phyloP scores from a whole-genome alignment of 37 sponge, comb jelly and placozoan genomes.

The Lycopodina hypogea region DNA sequence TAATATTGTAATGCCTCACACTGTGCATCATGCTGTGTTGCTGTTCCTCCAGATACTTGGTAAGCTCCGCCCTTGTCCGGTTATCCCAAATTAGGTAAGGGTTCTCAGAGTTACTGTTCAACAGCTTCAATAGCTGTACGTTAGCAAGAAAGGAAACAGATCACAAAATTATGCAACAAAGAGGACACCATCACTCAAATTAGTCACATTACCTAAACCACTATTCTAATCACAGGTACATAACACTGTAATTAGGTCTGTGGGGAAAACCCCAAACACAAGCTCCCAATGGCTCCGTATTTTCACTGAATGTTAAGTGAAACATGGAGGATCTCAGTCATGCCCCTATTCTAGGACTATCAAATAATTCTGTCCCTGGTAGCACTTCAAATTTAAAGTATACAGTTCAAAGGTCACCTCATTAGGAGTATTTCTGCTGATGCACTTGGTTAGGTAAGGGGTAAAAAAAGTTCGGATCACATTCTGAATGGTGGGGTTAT shows the following conservation, averaged over 20 bases:
- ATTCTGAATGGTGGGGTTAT: conserved; percentile 65
- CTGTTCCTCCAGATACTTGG: conserved; percentile 88
- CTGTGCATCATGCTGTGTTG: conserved; percentile 76
- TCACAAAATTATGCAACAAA: background rate
- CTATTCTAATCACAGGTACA: too few relatives aligned
- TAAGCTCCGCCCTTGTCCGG: conserved; percentile 90
- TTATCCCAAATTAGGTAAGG: conserved; percentile 99
- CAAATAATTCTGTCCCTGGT: too few relatives aligned
- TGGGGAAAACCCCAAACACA: too few relatives aligned
- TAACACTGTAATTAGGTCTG: too few relatives aligned
- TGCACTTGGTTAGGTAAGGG: conserved; percentile 71
- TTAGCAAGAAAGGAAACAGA: background rate
- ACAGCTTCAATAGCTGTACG: conserved; percentile 85
- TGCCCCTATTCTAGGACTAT: too few relatives aligned
- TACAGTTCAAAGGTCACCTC: conserved; percentile 42
- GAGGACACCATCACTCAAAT: too few relatives aligned
- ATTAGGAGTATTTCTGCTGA: conserved; percentile 42
- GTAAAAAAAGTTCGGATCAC: conserved; percentile 71
- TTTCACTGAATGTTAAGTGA: too few relatives aligned
- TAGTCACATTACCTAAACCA: too few relatives aligned
- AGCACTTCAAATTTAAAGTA: too few relatives aligned
- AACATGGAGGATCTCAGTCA: too few relatives aligned
- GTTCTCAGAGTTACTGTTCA: conserved; percentile 95
- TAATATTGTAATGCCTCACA: conserved; percentile 27
- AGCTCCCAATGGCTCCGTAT: too few relatives aligned